A percentile compares a stretch with the other conserved stretches of the same genome.
phyloP scores from a whole-genome alignment of 2,113 vertebrate species.

The Channa maculata region DNA sequence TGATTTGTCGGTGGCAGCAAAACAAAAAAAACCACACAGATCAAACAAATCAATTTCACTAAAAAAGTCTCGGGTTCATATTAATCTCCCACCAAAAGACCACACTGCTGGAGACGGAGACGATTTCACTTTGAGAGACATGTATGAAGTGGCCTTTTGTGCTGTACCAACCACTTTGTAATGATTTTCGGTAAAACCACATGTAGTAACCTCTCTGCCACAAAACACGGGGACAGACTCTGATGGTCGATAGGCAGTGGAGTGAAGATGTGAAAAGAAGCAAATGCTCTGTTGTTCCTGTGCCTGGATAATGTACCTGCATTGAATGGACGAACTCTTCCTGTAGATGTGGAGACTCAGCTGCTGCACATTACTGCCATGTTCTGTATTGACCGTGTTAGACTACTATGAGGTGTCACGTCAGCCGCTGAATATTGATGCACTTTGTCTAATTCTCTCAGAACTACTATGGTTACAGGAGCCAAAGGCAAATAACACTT shows the following conservation, averaged over 20 bases:
- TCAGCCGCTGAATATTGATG: conserved; percentile 75
- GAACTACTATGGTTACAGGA: conserved; percentile 68
- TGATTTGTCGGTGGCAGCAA: conserved; percentile 57
- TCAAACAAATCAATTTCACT: conserved; percentile 47
- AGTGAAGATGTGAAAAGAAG: conserved; percentile 1
- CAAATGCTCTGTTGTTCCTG: conserved; percentile 6
- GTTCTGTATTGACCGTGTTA: conserved; percentile 56
- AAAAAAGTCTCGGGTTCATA: conserved; percentile 17
- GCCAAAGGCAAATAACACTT: conserved; percentile 72
- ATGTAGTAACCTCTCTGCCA: conserved; percentile 19
- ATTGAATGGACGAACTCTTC: conserved; percentile 15
- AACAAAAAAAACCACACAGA: conserved; percentile 34
- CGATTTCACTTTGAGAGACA: conserved; percentile 16
- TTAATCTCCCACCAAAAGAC: conserved; percentile 18
- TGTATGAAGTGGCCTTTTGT: conserved; percentile 52
- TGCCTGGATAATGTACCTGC: conserved; percentile 19
- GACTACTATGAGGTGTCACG: conserved; percentile 64
- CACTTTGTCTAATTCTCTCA: conserved; percentile 77
- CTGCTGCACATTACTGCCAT: conserved; percentile 58
- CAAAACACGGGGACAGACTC: conserved; percentile 10
- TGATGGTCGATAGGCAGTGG: background rate
- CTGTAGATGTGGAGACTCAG: conserved; percentile 20
- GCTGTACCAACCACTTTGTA: conserved; percentile 29
- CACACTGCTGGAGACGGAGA: conserved; percentile 19
- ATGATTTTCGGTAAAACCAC: conserved; percentile 39